Evolutionary conservation across 2,113 vertebrate genomes (phyloP).

Genomic region (Chlamydotis undulata): DNA sequence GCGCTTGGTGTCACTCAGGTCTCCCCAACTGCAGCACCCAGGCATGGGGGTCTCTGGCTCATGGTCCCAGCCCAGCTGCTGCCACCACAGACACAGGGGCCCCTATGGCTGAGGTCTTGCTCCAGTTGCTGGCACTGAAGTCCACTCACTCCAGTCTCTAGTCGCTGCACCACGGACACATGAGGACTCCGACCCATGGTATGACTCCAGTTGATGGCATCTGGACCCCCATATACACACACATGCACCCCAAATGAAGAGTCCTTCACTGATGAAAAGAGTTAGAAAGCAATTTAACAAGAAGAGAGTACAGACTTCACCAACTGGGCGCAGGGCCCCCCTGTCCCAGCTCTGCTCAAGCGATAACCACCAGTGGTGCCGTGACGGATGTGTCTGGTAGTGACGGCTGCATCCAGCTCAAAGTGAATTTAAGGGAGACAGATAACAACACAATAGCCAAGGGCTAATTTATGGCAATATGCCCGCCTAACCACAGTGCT

Average conservation of each 20-base stretch:
- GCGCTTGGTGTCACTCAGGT: not conserved
- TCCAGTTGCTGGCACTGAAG: not conserved
- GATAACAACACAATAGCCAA: too few relatives aligned
- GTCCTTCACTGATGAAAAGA: not conserved
- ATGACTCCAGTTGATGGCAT: not conserved
- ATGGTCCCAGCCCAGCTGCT: not conserved
- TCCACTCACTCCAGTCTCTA: not conserved
- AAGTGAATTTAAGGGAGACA: too few relatives aligned
- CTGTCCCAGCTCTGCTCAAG: too few relatives aligned
- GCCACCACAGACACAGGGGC: not conserved
- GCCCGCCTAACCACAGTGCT: too few relatives aligned
- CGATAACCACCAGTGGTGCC: too few relatives aligned
- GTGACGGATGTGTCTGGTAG: too few relatives aligned
- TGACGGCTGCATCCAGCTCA: too few relatives aligned
- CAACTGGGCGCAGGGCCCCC: not conserved
- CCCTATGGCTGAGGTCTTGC: rapidly evolving
- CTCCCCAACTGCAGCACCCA: not conserved
- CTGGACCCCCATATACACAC: too few relatives aligned
- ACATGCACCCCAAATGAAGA: not conserved
- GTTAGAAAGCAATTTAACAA: not conserved
- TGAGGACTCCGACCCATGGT: not conserved
- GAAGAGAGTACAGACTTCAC: not conserved
- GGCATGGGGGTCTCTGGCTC: not conserved
- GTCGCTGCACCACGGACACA: not conserved
- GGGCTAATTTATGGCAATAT: too few relatives aligned